Evolutionary conservation across 2,113 vertebrate genomes (phyloP).

Genomic region (Girardinichthys multiradiatus): DNA sequence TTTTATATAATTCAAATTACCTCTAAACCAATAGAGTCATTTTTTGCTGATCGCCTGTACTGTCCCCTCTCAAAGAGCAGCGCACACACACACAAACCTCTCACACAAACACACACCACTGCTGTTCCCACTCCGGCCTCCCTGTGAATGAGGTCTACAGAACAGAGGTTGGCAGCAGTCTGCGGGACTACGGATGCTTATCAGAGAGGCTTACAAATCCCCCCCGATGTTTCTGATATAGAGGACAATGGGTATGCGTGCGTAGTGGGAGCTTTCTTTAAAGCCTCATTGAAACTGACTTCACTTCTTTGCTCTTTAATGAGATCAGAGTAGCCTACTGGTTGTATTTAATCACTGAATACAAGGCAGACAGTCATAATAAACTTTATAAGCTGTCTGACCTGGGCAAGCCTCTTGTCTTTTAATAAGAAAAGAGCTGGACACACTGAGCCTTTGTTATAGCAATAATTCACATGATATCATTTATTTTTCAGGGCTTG

Average conservation of each 20-base stretch:
- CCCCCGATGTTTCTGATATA: slow-evolving; percentile 75
- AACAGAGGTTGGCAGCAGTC: slow-evolving; percentile 76
- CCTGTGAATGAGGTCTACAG: slow-evolving; percentile 64
- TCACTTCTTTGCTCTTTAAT: slow-evolving; percentile 62
- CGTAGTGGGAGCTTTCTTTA: slow-evolving; percentile 66
- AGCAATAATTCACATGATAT: slow-evolving; percentile 25
- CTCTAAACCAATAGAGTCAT: not conserved
- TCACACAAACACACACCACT: slow-evolving; percentile 39
- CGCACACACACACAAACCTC: slow-evolving; percentile 10
- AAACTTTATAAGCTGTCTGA: slow-evolving; percentile 48
- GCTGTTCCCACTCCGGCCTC: slow-evolving; percentile 55
- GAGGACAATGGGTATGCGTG: slow-evolving; percentile 79
- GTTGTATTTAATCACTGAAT: slow-evolving; percentile 61
- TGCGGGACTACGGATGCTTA: slow-evolving; percentile 71
- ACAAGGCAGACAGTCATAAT: slow-evolving; percentile 50
- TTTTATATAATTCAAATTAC: not conserved
- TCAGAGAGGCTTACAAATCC: slow-evolving; percentile 73
- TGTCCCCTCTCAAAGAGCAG: slow-evolving; percentile 28
- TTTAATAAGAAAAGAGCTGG: slow-evolving; percentile 22
- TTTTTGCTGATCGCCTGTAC: not conserved
- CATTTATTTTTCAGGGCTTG: slow-evolving; percentile 14
- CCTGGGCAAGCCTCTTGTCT: slow-evolving; percentile 26
- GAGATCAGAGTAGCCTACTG: slow-evolving; percentile 64
- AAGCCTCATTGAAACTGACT: slow-evolving; percentile 71
- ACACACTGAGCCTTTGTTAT: slow-evolving; percentile 20